Conservation (phyloP, 2,797 vertebrate genomes). For the Micrastur ruficollis region DNA sequence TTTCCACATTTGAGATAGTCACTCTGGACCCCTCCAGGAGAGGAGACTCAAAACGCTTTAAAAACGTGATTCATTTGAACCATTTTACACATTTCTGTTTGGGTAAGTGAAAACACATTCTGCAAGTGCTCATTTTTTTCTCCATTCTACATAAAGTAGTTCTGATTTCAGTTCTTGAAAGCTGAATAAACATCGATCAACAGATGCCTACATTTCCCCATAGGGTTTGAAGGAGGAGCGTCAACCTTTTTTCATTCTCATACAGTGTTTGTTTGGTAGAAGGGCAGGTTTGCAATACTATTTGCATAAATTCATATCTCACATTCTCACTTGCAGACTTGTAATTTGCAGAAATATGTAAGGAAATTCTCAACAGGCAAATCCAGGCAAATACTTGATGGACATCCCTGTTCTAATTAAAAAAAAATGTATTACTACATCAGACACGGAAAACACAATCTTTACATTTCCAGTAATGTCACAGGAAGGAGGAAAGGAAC, state of each 20-base stretch:
- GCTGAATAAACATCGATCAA: neutral
- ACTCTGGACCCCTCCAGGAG: neutral
- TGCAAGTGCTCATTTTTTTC: neutral
- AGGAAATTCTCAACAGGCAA: neutral
- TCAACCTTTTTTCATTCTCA: neutral
- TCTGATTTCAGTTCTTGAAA: neutral
- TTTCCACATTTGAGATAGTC: neutral
- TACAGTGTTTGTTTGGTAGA: neutral
- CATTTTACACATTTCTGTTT: neutral
- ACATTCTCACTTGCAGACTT: neutral
- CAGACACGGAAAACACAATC: neutral
- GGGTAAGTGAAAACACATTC: neutral
- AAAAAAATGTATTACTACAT: neutral
- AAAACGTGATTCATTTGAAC: neutral
- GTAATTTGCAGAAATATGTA: neutral
- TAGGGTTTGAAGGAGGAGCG: neutral
- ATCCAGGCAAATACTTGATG: neutral
- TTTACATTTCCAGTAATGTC: neutral
- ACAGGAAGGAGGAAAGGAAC: neutral
- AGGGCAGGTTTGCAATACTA: neutral
- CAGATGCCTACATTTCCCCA: neutral
- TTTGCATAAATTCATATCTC: constrained; percentile 32
- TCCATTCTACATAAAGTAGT: neutral
- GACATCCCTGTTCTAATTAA: neutral
- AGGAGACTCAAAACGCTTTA: neutral